Percentiles rank a stretch among this genome's conserved stretches.
Conservation (phyloP, 2,888 invertebrate species). For the Frankliniella fusca region DNA sequence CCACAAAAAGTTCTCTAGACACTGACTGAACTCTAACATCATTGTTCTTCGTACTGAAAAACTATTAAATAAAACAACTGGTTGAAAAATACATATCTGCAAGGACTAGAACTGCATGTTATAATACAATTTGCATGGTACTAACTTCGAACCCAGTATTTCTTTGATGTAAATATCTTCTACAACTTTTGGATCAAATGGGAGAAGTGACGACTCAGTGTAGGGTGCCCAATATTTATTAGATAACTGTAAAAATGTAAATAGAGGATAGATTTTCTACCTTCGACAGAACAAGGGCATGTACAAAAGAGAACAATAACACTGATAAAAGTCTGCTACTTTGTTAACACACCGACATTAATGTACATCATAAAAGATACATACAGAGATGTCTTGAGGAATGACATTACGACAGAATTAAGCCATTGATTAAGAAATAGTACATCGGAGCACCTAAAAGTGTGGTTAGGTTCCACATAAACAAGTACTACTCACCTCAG, state of each 20-base stretch:
- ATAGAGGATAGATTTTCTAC: background rate
- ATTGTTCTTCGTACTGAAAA: slow-evolving; percentile 84
- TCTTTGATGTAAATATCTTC: slow-evolving; percentile 86
- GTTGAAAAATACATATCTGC: slow-evolving; percentile 28
- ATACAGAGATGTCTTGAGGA: background rate
- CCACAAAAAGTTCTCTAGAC: slow-evolving; percentile 95
- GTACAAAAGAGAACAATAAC: slow-evolving; percentile 23
- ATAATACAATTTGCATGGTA: slow-evolving; percentile 35
- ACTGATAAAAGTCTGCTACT: background rate
- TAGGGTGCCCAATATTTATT: slow-evolving; percentile 91
- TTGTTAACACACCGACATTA: background rate
- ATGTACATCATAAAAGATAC: background rate
- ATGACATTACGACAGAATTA: background rate
- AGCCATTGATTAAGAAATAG: background rate
- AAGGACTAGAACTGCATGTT: background rate
- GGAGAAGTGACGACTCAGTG: slow-evolving; percentile 64
- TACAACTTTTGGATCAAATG: slow-evolving; percentile 72
- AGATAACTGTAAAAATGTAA: slow-evolving; percentile 63
- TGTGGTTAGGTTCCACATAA: background rate
- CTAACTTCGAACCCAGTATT: slow-evolving; percentile 75
- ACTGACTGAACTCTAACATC: slow-evolving; percentile 96
- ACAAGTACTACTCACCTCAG: slow-evolving; percentile 62
- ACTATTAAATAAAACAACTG: slow-evolving; percentile 47
- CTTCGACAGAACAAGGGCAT: background rate
- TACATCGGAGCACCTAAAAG: background rate